Conservation (phyloP, 2,797 vertebrate species). For the Liparis tanakae region DNA sequence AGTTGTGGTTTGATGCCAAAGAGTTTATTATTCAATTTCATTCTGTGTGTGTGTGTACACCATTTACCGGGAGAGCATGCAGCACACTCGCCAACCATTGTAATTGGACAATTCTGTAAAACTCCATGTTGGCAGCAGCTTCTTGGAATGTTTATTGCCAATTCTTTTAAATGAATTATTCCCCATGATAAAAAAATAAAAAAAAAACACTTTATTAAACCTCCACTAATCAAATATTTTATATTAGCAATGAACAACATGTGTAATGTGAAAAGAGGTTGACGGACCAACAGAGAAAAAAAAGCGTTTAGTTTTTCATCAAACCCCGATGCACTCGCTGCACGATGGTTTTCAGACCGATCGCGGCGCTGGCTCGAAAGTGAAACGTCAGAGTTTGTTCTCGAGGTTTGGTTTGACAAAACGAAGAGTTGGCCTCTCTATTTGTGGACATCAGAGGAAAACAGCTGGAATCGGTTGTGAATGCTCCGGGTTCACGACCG, state of each 20-base stretch:
- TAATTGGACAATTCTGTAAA: constrained; percentile 49
- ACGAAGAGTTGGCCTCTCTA: neutral
- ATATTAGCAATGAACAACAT: neutral
- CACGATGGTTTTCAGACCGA: neutral
- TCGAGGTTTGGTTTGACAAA: neutral
- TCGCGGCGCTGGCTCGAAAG: neutral
- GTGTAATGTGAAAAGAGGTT: neutral
- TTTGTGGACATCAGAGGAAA: neutral
- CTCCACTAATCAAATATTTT: constrained; percentile 20
- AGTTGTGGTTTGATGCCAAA: constrained; percentile 75
- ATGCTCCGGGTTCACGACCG: neutral
- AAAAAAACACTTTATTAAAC: constrained; percentile 30
- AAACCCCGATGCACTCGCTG: neutral
- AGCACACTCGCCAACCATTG: constrained; percentile 5
- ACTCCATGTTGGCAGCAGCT: constrained; percentile 13
- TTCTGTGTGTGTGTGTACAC: constrained; percentile 31
- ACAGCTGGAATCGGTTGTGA: neutral
- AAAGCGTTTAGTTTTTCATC: neutral
- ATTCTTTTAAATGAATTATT: constrained; percentile 11
- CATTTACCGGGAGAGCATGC: constrained; percentile 4
- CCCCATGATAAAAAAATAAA: neutral
- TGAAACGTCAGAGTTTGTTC: neutral
- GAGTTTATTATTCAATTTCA: constrained; percentile 79
- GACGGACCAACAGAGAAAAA: neutral
- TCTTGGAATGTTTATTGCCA: constrained; percentile 30